These are phyloP conservation scores for Nebria salina DNA, from an alignment of 2,888 invertebrate species.

Conservation along the genomic window DNA sequence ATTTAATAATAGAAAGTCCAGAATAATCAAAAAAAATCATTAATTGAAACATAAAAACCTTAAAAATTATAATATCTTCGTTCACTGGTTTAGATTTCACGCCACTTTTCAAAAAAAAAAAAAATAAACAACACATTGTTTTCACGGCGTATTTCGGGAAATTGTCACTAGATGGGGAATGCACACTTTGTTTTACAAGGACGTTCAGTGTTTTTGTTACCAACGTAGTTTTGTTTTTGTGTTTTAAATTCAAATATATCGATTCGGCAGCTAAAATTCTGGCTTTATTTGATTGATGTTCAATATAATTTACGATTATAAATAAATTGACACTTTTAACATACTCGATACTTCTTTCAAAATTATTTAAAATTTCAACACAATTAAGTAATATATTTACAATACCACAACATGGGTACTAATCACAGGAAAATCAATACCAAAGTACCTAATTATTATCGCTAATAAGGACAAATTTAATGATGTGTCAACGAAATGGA, in stretches of 20 bases:
- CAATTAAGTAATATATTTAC: too few relatives aligned
- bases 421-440: too few relatives aligned
- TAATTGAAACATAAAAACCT: constrained; percentile 1
- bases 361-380: too few relatives aligned
- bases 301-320: not conserved
- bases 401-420: too few relatives aligned
- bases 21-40: not conserved
- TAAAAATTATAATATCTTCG: not conserved
- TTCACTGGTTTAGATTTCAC: not conserved
- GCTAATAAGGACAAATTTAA: too few relatives aligned
- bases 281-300: not conserved
- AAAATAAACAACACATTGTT: not conserved
- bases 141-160: not conserved
- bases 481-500: too few relatives aligned
- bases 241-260: not conserved
- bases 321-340: too few relatives aligned
- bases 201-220: not conserved
- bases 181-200: not conserved
- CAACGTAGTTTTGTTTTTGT: not conserved
- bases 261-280: not conserved
- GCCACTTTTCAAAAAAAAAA: not conserved
- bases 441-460: too few relatives aligned
- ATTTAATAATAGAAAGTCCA: not conserved
- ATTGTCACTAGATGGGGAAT: not conserved
- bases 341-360: too few relatives aligned